Base-by-base conservation (phyloP, 2,113 vertebrate species). In the Pelodiscus sinensis region DNA sequence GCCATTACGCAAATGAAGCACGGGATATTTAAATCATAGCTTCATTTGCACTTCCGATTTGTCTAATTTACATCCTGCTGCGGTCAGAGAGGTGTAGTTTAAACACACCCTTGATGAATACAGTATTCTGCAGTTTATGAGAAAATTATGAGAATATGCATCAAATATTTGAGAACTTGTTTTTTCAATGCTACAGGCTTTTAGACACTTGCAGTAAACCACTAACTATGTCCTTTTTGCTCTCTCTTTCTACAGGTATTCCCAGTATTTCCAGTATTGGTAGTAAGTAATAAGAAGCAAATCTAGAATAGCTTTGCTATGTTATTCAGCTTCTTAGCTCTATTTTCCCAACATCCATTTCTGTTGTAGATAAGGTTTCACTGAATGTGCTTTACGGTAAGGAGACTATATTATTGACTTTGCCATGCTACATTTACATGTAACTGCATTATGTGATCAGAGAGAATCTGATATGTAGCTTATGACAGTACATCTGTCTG, bases 181-280 rank as follows among this genome's bases (percentile, higher is more conserved):
- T 44, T 44, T 44, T 77, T 29, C 27, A 90, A 88, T 56, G 62
- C 88, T 54, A 90, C 88, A 84, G 24, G 57, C 83, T n/a, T 81
- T 58, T 18, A 25, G 60, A 22, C 62, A 55, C 24, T 24, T 81
- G 27, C 31, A 86, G 88, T 81, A 94, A 91, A 85, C 5, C 60
- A 35, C 96, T 98, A 98, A 97, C 89, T 62, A 73, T 75, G 73
- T 3, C 75, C 91, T 91, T 88, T 96, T 92, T 98, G 71, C 97
- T 97, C 94, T 97, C 68, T 98, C 93, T 97, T 89, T 98, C 93
- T 98, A 38, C 98, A 99, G 99, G 99, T 98, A 98, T 99, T 95
- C 99, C 99, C 97, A 99, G 98, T 98, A 99, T 98, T 98, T 98
- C 99, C 98, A 99, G 99, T 98, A 99, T 99, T 95, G 99, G 99